Percentiles rank a stretch among this genome's conserved stretches.
Conservation (phyloP, 2,888 invertebrate species). For the Phragmatobia fuliginosa region DNA sequence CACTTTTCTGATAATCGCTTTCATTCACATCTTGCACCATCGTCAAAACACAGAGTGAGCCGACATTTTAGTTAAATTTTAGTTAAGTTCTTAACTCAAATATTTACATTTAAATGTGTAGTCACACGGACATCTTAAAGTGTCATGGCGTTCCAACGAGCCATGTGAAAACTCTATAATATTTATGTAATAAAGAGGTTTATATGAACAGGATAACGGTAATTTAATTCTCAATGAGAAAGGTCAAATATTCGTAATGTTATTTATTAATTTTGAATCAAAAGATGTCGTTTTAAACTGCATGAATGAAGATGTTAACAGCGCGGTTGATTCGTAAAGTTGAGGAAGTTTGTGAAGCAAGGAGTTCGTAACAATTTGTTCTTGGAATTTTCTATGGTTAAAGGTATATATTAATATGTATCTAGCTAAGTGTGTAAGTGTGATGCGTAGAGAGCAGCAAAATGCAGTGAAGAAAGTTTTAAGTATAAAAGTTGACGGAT, state of each 20-base stretch:
- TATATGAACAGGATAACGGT: conserved; percentile 37
- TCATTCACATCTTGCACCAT: conserved; percentile 10
- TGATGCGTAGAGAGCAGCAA: too few species aligned
- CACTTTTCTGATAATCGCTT: conserved; percentile 14
- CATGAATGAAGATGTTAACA: too few species aligned
- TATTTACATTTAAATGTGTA: conserved; percentile 72
- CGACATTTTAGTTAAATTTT: conserved; percentile 66
- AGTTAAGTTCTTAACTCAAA: conserved; percentile 71
- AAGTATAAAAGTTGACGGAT: too few species aligned
- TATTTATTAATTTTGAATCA: conserved; percentile 3
- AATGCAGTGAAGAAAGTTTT: too few species aligned
- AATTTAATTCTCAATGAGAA: conserved; percentile 13
- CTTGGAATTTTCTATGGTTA: background rate
- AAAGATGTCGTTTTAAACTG: background rate
- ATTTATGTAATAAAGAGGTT: conserved; percentile 36
- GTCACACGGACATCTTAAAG: conserved; percentile 14
- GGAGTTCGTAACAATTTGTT: background rate
- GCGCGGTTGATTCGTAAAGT: too few species aligned
- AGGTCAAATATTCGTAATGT: background rate
- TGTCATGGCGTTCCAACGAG: conserved; percentile 17
- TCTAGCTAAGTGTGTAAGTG: too few species aligned
- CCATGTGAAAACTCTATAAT: conserved; percentile 22
- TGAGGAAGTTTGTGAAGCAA: background rate
- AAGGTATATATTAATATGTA: background rate
- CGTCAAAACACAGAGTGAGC: conserved; percentile 38